These are phyloP conservation scores for Ciconia stormi DNA, from an alignment of 2,113 vertebrate genomes.

Conservation along the genomic window DNA sequence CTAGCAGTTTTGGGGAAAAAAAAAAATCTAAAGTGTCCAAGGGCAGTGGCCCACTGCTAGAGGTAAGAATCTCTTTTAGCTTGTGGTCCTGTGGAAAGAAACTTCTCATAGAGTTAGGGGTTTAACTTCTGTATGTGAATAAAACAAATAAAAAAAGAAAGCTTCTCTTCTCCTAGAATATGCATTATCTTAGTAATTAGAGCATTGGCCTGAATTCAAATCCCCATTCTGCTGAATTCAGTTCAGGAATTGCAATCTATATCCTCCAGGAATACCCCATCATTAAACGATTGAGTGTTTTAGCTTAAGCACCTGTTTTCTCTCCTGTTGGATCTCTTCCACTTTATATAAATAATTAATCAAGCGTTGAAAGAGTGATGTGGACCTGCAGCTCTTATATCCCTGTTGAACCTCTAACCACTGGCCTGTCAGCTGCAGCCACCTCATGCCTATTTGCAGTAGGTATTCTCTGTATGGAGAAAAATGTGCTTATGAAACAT, in stretches of 20 bases:
- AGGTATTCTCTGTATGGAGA: background rate
- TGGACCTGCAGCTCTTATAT: background rate
- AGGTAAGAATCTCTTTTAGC: background rate
- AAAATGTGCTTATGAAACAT: background rate
- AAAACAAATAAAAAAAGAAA: background rate
- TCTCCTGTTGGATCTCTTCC: background rate
- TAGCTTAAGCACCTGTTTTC: background rate
- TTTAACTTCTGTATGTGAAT: background rate
- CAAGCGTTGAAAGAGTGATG: background rate
- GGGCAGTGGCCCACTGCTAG: background rate
- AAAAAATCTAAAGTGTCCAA: background rate
- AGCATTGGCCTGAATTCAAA: background rate
- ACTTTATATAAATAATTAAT: slow-evolving; percentile 25
- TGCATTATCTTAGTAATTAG: background rate
- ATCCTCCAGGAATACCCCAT: background rate
- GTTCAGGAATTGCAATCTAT: background rate
- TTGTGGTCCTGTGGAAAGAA: background rate
- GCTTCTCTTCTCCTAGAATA: background rate
- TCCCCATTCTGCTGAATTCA: background rate
- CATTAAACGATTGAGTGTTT: background rate
- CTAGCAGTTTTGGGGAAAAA: background rate
- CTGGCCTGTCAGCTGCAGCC: background rate
- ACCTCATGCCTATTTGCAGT: background rate
- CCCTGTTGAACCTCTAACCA: background rate
- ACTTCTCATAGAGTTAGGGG: background rate